Evolutionary conservation across 2,113 vertebrate species (phyloP), one percentile per base, ranked within the genome.

Genomic region (Clarias gariepinus): DNA sequence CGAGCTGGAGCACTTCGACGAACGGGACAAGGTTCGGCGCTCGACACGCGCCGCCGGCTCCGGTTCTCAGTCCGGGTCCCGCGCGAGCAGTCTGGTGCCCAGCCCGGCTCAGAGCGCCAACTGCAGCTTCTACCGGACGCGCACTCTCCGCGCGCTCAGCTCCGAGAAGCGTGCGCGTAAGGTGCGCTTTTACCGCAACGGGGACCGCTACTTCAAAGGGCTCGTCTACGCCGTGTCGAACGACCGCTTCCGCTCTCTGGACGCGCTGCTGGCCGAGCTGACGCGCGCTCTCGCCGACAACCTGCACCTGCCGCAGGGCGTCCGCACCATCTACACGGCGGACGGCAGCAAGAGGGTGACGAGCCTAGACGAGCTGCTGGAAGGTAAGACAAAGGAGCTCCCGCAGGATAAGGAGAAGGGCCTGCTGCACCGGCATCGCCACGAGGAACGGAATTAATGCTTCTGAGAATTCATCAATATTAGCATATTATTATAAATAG

Each of bases 51-150:
- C 93, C 82, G 63, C 78, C 86, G 93, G 95, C 47, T 91, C 93
- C 19, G 95, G 94, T 1, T 94, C 94, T 0, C 94, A 93, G 5
- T 92, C 93, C 8, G 95, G 96, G 58, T 96, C 95, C 71, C 91
- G 96, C 81, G 97, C 96, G 12, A 98, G 98, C 92, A 98, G 98
- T 89, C 92, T 99, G 91, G 96, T 98, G 68, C 98, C 98, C 1
- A 99, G 97, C 92, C 98, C 98, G 0, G 98, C 98, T 12, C 98
- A 99, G 94, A 99, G 98, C 89, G 96, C 98, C 64, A 98, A 99
- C 95, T 99, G 98, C 93, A 99, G 97, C 94, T 97, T 99, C 89
- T 99, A 98, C 94, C 96, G 98, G 78, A 99, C 98, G 87, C 96
- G 98, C 36, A 99, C 98, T 23, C 94, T 99, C 91, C 98, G 98